Conservation (phyloP, 2,888 invertebrate species). For the Eurois occulta region DNA sequence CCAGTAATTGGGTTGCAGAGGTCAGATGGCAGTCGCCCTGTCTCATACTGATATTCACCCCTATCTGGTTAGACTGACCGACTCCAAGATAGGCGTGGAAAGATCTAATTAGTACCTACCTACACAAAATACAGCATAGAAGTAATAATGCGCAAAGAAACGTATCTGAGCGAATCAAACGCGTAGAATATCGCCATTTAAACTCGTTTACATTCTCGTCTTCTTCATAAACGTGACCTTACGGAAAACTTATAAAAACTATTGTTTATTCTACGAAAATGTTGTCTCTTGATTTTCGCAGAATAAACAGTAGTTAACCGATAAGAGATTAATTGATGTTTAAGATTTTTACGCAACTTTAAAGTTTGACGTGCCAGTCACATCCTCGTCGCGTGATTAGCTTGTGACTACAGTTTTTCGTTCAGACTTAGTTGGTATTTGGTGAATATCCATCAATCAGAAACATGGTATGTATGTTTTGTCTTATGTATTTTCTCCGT, state of each 20-base stretch:
- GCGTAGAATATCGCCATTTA: not conserved
- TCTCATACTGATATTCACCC: slow-evolving; percentile 28
- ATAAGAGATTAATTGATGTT: slow-evolving; percentile 22
- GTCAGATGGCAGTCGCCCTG: slow-evolving; percentile 30
- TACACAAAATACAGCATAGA: not conserved
- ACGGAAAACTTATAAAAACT: not conserved
- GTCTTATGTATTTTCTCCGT: not conserved
- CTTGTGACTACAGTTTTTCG: not conserved
- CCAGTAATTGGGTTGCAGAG: slow-evolving; percentile 33
- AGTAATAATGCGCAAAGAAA: not conserved
- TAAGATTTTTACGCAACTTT: slow-evolving; percentile 20
- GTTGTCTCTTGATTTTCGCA: slow-evolving; percentile 16
- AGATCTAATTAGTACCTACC: not conserved
- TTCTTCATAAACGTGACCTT: not conserved
- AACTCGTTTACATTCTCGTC: not conserved
- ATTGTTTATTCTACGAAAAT: not conserved
- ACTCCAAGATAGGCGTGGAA: slow-evolving; percentile 13
- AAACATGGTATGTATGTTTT: not conserved
- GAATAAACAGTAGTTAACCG: slow-evolving; percentile 27
- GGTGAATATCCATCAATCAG: not conserved
- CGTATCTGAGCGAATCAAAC: no score
- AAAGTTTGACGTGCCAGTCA: slow-evolving; percentile 2
- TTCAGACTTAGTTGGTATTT: not conserved
- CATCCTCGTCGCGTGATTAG: slow-evolving; percentile 22
- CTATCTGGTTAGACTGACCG: slow-evolving; percentile 34